phyloP scores from a whole-genome alignment of 2,797 vertebrate genomes.

The Pipistrellus pipistrellus region DNA sequence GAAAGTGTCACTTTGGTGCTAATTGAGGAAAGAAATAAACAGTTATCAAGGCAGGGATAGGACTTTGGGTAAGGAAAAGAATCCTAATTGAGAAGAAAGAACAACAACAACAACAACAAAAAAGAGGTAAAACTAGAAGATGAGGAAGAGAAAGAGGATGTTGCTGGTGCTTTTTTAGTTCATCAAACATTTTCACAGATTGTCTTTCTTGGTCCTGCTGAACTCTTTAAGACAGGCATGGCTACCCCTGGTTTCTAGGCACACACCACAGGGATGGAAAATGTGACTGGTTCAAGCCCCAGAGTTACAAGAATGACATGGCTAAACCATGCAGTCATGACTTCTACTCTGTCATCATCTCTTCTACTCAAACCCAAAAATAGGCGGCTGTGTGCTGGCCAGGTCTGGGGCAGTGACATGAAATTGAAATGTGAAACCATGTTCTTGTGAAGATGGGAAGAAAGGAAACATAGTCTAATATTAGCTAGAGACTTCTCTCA shows the following conservation, averaged over 20 bases:
- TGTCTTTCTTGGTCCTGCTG: background rate
- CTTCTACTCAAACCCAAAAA: background rate
- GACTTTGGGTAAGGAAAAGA: background rate
- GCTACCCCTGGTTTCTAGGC: background rate
- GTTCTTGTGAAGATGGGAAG: background rate
- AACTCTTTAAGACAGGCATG: background rate
- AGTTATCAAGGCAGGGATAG: background rate
- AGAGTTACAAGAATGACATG: background rate
- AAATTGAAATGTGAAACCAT: background rate
- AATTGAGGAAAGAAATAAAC: constrained; percentile 1
- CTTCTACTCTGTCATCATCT: background rate
- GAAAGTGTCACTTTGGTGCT: background rate
- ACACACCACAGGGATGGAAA: background rate
- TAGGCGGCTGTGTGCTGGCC: background rate
- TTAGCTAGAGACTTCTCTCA: constrained; percentile 58
- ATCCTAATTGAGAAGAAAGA: background rate
- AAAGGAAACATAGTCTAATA: background rate
- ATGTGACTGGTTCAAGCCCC: background rate
- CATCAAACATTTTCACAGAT: background rate
- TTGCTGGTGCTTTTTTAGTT: background rate
- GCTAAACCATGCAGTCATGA: background rate
- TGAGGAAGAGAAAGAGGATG: background rate
- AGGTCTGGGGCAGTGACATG: background rate
- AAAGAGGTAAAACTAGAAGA: background rate
- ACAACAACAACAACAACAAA: background rate